Evolutionary conservation across 2,888 invertebrate species (phyloP).

Genomic region (Tridacna gigas): DNA sequence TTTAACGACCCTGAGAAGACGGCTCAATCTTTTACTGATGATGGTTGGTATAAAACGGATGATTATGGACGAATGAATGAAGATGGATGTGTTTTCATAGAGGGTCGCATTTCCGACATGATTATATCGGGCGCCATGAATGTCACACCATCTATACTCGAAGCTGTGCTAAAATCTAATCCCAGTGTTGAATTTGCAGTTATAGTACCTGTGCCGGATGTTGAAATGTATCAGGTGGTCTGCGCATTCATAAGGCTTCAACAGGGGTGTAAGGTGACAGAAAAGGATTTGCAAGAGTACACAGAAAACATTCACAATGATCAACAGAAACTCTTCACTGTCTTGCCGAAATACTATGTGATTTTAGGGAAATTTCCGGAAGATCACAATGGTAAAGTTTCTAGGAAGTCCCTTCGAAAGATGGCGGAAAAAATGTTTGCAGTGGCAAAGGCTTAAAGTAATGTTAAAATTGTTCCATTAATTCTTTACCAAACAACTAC

Average conservation of each 20-base stretch:
- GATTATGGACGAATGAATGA: constrained; percentile 45
- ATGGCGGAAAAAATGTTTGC: constrained; percentile 10
- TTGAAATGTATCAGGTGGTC: constrained; percentile 52
- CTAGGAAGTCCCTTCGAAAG: constrained; percentile 24
- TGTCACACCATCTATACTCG: constrained; percentile 41
- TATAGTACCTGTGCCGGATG: constrained; percentile 59
- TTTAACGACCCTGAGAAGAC: constrained; percentile 45
- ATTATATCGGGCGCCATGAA: constrained; percentile 47
- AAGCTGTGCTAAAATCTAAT: constrained; percentile 27
- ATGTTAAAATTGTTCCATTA: no score
- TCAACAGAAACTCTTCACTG: constrained; percentile 48
- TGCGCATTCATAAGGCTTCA: constrained; percentile 63
- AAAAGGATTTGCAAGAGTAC: constrained; percentile 36
- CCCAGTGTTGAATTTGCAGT: constrained; percentile 38
- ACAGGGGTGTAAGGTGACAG: constrained; percentile 47
- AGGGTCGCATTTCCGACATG: constrained; percentile 46
- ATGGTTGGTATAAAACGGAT: constrained; percentile 56
- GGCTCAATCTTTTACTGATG: not conserved
- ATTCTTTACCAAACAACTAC: no score
- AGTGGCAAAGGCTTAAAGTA: no score
- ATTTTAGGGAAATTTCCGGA: constrained; percentile 58
- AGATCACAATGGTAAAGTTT: constrained; percentile 43
- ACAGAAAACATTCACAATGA: constrained; percentile 49
- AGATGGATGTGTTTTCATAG: constrained; percentile 37
- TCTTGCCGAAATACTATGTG: constrained; percentile 54